A percentile compares a stretch with the other conserved stretches of the same genome.
Evolutionary conservation across 2,888 invertebrate genomes (phyloP).

Genomic region (Charanyca ferruginea): DNA sequence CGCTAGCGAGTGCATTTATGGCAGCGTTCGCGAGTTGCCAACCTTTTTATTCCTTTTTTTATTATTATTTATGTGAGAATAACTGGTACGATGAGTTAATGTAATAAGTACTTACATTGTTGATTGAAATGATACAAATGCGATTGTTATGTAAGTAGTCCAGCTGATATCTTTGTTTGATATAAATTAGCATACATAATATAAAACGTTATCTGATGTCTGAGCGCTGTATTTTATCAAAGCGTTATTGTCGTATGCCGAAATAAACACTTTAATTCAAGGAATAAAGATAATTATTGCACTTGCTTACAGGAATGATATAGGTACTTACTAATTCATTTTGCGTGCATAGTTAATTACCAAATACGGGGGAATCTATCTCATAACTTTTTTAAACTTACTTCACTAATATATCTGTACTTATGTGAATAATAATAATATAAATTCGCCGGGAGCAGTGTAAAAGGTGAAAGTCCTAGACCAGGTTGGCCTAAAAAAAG

Average conservation of each 20-base stretch:
- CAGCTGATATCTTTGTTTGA: slow-evolving; percentile 41
- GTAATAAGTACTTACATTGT: slow-evolving; percentile 66
- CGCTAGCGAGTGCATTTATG: slow-evolving; percentile 90
- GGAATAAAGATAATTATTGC: slow-evolving; percentile 1
- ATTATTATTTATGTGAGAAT: slow-evolving; percentile 79
- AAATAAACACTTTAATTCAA: background rate
- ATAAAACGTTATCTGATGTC: slow-evolving; percentile 12
- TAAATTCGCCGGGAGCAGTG: slow-evolving; percentile 44
- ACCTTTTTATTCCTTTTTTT: slow-evolving; percentile 80
- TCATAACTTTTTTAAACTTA: slow-evolving; percentile 17
- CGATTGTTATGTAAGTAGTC: slow-evolving; percentile 40
- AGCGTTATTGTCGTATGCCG: background rate
- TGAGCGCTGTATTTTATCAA: slow-evolving; percentile 24
- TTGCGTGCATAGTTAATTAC: slow-evolving; percentile 9
- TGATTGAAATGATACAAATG: slow-evolving; percentile 53
- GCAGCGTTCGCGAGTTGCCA: slow-evolving; percentile 83
- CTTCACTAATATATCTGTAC: slow-evolving; percentile 2
- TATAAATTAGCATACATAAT: slow-evolving; percentile 21
- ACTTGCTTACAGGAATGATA: slow-evolving; percentile 22
- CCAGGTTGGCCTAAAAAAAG: slow-evolving; percentile 85
- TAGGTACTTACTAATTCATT: slow-evolving; percentile 24
- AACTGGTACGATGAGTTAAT: slow-evolving; percentile 72
- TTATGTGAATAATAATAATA: slow-evolving; percentile 31
- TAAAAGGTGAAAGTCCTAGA: slow-evolving; percentile 81
- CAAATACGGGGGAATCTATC: slow-evolving; percentile 13